Base-by-base conservation (phyloP, 53 echinoderm and acorn worm species). In the Apostichopus leukothele region DNA sequence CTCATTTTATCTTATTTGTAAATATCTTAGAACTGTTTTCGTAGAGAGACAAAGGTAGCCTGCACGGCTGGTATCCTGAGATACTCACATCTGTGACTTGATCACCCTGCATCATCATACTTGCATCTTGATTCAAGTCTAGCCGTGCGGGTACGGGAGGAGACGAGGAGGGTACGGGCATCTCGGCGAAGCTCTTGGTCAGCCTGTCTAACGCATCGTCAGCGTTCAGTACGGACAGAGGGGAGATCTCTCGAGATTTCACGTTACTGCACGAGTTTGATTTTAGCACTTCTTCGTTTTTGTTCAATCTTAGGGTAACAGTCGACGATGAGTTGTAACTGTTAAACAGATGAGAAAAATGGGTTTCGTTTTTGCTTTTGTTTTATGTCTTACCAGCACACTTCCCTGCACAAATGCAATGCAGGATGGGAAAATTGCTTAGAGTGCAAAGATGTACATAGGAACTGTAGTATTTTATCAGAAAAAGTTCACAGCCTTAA, bases 141-240 rank as follows among this genome's bases (percentile, higher is more conserved):
- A 81, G 81, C 55, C 81, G 53, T 51, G 21, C 81, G 18, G 81
- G 81, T 0, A 59, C 21, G 22, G 81, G 81, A 8, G 81, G 55
- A 54, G 81, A 81, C 4, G 81, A 81, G 14, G 81, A 81, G 11
- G 81, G 81, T 14, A 81, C 20, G 9, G 60, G 81, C 54, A 81
- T 54, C 18, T 81, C 59, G 4, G 59, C 25, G 25, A 81, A 81
- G 59, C 25, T 5, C 81, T 81, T 81, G 19, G 55, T 22, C 1
- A 81, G 81, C 55, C 23, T 54, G 10, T 81, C 81, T 51, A 81
- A 20, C 26, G 14, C 22, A 21, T 81, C 55, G 23, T 81, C 81
- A 16, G 51, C 81, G 4, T 25, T 81, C 21, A 81, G 81, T 51
- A 81, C 81, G 26, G 81, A 54, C 9, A 81, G 59, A 6, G 81